Conservation (phyloP, 2,888 invertebrate species). For the Drosophila diplacantha region DNA sequence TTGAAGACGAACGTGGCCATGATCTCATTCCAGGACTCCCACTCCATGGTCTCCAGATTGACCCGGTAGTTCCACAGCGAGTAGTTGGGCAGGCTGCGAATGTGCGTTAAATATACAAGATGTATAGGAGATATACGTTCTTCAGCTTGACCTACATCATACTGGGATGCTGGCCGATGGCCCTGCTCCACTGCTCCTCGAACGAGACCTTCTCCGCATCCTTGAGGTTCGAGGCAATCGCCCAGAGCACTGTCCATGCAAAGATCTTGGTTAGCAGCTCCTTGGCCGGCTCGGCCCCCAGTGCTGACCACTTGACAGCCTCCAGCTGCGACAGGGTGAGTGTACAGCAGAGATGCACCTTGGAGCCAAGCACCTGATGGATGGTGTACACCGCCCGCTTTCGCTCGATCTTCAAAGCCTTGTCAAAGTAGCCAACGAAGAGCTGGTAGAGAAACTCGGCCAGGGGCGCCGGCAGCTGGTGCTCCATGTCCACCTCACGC, state of each 20-base stretch:
- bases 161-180: constrained; percentile 78
- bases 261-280: constrained; percentile 86
- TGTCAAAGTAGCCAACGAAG: constrained; percentile 83
- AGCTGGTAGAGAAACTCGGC: constrained; percentile 83
- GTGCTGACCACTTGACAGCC: constrained; percentile 79
- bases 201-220: constrained; percentile 84
- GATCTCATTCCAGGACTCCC: constrained; percentile 89
- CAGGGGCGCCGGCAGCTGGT: constrained; percentile 79
- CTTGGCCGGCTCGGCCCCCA: constrained; percentile 80
- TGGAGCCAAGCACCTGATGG: constrained; percentile 90
- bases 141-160: constrained; percentile 53
- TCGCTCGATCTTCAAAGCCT: constrained; percentile 83
- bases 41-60: constrained; percentile 83
- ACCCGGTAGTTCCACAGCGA: constrained; percentile 88
- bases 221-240: constrained; percentile 89
- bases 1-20: constrained; percentile 87
- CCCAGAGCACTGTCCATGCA: constrained; percentile 90
- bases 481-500: constrained; percentile 80
- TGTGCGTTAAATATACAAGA: background rate
- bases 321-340: constrained; percentile 85
- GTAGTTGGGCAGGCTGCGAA: constrained; percentile 82
- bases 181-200: constrained; percentile 83
- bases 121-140: background rate
- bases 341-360: constrained; percentile 86
- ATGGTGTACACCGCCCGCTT: constrained; percentile 86